These are phyloP conservation scores for Peromyscus attwateri DNA, from an alignment of 2,797 vertebrate species.

Conservation along the genomic window DNA sequence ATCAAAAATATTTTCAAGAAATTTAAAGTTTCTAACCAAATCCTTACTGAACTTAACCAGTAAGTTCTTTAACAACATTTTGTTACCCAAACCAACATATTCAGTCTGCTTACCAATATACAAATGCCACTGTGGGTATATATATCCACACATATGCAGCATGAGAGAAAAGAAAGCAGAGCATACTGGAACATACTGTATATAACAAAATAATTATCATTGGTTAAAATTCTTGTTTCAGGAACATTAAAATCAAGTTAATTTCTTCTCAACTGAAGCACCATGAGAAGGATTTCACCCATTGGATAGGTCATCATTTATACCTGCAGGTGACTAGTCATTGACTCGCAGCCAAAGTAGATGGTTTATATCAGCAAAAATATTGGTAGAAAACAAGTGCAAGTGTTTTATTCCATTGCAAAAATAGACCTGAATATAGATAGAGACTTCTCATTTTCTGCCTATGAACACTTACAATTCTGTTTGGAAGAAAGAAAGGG, in stretches of 20 bases:
- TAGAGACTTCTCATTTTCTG: slow-evolving; percentile 41
- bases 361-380: slow-evolving; percentile 18
- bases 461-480: slow-evolving; percentile 39
- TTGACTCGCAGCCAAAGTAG: slow-evolving; percentile 17
- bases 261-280: slow-evolving; percentile 22
- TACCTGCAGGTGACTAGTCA: slow-evolving; percentile 32
- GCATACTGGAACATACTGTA: not conserved
- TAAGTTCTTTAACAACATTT: slow-evolving; percentile 34
- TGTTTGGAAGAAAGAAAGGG: slow-evolving; percentile 9
- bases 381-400: slow-evolving; percentile 16
- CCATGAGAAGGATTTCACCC: slow-evolving; percentile 39
- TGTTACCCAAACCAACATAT: slow-evolving; percentile 53
- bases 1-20: slow-evolving; percentile 44
- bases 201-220: slow-evolving; percentile 32
- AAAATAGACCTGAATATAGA: slow-evolving; percentile 44
- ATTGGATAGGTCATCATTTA: not conserved
- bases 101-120: not conserved
- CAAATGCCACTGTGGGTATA: not conserved
- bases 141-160: not conserved
- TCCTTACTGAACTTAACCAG: slow-evolving; percentile 45
- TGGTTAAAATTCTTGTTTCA: slow-evolving; percentile 24
- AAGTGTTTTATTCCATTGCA: slow-evolving; percentile 38
- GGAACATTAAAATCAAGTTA: slow-evolving; percentile 13
- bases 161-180: slow-evolving; percentile 56
- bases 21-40: slow-evolving; percentile 42